Conservation (phyloP, 2,797 vertebrate species). For the Malacoraja senta region DNA sequence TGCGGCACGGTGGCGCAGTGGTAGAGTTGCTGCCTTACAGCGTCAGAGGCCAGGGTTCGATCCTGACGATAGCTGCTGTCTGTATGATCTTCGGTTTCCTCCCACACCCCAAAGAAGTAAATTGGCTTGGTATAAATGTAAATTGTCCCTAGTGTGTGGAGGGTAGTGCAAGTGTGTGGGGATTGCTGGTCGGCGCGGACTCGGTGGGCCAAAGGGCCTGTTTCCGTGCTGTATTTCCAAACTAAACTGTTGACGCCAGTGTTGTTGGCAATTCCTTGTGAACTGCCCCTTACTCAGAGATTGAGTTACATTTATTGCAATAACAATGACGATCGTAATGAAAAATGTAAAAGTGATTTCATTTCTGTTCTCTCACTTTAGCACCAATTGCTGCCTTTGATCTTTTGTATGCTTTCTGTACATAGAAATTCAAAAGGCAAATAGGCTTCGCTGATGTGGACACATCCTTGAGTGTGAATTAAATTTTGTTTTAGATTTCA, state of each 20-base stretch:
- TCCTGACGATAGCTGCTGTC: too few species aligned
- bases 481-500: constrained; percentile 16
- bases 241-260: not conserved
- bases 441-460: not conserved
- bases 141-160: too few species aligned
- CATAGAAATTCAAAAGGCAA: constrained; percentile 18
- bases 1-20: too few species aligned
- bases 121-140: too few species aligned
- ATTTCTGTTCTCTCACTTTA: constrained; percentile 20
- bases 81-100: too few species aligned
- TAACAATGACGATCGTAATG: not conserved
- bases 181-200: too few species aligned
- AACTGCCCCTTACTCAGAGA: constrained; percentile 8
- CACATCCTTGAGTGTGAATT: not conserved
- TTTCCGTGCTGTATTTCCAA: too few species aligned
- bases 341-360: constrained; percentile 20
- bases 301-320: not conserved
- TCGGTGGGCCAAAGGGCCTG: too few species aligned
- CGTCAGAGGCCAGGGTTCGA: too few species aligned
- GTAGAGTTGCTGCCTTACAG: too few species aligned
- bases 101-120: too few species aligned
- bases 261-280: not conserved
- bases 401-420: not conserved
- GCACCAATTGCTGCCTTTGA: not conserved
- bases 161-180: too few species aligned